Base-by-base conservation (phyloP, 2,888 invertebrate species). In the Acleris sparsana region DNA sequence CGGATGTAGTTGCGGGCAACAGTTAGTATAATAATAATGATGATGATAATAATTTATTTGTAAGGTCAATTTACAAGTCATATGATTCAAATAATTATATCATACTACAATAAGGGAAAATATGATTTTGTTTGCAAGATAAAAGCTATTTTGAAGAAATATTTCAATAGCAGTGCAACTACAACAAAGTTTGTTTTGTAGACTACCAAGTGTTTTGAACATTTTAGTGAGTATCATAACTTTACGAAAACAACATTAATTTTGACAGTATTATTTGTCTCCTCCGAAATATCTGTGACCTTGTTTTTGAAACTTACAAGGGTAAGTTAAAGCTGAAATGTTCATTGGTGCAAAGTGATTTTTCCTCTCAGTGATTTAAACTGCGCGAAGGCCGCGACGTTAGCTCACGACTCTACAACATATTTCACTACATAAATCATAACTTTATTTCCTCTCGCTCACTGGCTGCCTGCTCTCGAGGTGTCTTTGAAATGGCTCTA, bases 361-460 rank as follows among this genome's bases (percentile, higher is more conserved):
- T 33, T 39, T 39, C 39, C 39, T 13, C 13, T 39, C 39, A 4
- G 13, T 1, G n/a, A 16, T 16, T 46, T n/a, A 17, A 46, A 17
- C 6, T 17, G 2, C 16, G 46, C 17, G 17, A 46, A 46, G 17
- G 46, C n/a, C 78, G 82, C 46, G 80, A 80, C 80, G 78, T 75
- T 80, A 63, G 79, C 77, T 75, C 80, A 78, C 76, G 74, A 74
- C 43, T 22, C 77, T 78, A 82, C 81, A 86, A 88, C 88, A 90
- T 89, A 92, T 89, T 90, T 89, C 87, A 85, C 85, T 87, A 86
- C 86, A 90, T 92, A 92, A 90, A 91, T 92, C 90, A 91, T 88
- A 91, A 90, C 87, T 91, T 91, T 90, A 91, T 91, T 91, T 90
- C 91, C 91, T 90, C 87, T 88, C 87, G 86, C 83, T 89, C 85